Conservation (phyloP, 2,888 invertebrate species). For the Ophraella communa region DNA sequence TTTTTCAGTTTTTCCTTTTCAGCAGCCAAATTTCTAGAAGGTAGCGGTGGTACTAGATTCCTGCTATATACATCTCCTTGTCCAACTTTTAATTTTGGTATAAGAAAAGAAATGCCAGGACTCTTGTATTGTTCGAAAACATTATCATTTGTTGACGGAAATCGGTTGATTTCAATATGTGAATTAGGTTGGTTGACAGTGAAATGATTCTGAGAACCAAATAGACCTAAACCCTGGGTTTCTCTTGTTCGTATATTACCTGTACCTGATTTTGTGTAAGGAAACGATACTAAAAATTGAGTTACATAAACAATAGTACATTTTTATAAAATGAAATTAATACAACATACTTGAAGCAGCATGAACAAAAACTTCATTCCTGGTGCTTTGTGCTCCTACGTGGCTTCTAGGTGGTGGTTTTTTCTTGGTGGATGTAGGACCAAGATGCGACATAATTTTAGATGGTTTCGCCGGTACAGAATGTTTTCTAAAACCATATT, state of each 20-base stretch:
- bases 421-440: slow-evolving; percentile 31
- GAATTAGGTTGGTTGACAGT: slow-evolving; percentile 59
- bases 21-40: slow-evolving; percentile 26
- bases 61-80: slow-evolving; percentile 58
- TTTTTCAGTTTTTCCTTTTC: slow-evolving; percentile 32
- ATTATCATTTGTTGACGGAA: slow-evolving; percentile 57
- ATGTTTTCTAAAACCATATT: slow-evolving; percentile 20
- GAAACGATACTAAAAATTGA: slow-evolving; percentile 45
- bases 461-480: slow-evolving; percentile 11
- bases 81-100: slow-evolving; percentile 32
- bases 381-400: slow-evolving; percentile 47
- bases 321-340: neutral
- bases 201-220: slow-evolving; percentile 60
- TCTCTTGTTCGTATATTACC: slow-evolving; percentile 46
- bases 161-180: slow-evolving; percentile 54
- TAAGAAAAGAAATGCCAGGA: slow-evolving; percentile 39
- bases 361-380: slow-evolving; percentile 55
- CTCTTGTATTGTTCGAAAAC: slow-evolving; percentile 56
- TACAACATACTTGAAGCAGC: slow-evolving; percentile 36
- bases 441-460: slow-evolving; percentile 18
- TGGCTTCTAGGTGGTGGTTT: slow-evolving; percentile 44
- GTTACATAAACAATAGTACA: neutral
- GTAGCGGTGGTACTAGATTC: slow-evolving; percentile 62
- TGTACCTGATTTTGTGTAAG: slow-evolving; percentile 44
- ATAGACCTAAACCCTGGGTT: slow-evolving; percentile 43